Evolutionary conservation across 2,888 invertebrate species (phyloP).

Genomic region (Holacanthella duospinosa): DNA sequence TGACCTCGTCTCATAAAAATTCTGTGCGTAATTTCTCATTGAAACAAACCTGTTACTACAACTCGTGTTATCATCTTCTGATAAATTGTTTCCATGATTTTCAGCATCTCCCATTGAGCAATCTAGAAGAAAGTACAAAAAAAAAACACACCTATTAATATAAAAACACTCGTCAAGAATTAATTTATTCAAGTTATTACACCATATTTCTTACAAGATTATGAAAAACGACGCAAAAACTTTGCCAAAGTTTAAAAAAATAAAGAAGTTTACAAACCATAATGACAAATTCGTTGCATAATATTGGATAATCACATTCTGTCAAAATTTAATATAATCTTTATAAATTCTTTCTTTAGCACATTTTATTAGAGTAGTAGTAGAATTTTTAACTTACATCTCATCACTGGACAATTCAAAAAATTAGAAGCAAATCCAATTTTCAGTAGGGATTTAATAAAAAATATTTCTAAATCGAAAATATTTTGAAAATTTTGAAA

Average conservation of each 20-base stretch:
- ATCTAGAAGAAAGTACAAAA: constrained; percentile 19
- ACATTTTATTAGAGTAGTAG: too few species aligned
- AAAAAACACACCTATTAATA: not conserved
- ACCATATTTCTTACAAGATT: not conserved
- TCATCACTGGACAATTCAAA: too few species aligned
- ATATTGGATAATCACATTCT: too few species aligned
- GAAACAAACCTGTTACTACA: constrained; percentile 35
- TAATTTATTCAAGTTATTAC: too few species aligned
- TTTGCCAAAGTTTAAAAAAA: not conserved
- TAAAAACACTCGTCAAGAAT: not conserved
- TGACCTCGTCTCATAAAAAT: not conserved
- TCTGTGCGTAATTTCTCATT: not conserved
- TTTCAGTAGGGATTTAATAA: too few species aligned
- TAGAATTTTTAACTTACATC: too few species aligned
- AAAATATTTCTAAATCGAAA: too few species aligned
- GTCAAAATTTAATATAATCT: too few species aligned
- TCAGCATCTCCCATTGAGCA: constrained; percentile 37
- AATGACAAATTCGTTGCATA: too few species aligned
- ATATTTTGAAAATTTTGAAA: too few species aligned
- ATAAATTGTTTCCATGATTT: constrained; percentile 29
- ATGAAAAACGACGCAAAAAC: not conserved
- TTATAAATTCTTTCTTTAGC: too few species aligned
- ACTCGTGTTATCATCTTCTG: constrained; percentile 37
- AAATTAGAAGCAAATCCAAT: not conserved
- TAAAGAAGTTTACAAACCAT: not conserved